Evolutionary conservation across 2,888 invertebrate species (phyloP), one percentile per base, ranked within the genome.

Genomic region (Drosophila ezoana): DNA sequence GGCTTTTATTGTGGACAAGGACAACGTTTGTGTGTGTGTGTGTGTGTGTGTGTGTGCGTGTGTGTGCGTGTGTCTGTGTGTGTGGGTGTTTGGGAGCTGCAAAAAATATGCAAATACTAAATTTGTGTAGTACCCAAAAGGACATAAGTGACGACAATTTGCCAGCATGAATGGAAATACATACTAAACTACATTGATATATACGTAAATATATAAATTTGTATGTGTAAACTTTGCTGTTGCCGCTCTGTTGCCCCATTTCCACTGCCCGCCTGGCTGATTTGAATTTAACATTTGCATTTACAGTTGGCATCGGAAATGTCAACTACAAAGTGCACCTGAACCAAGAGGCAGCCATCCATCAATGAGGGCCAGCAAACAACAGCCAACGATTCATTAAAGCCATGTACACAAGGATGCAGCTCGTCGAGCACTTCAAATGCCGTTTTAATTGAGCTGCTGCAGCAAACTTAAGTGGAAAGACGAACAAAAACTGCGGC

Each of bases 141-240:
- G 74, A 76, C 84, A 80, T 81, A 87, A 85, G 89, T 87, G 89
- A 81, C 76, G 85, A 87, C 89, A 85, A 85, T 89, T 89, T 87
- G 81, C 67, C 59, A 79, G 68, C 72, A 84, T 47, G 66, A 70
- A 64, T 54, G 49, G 20, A 63, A 64, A 72, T 61, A 57, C 44
- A 68, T 23, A 44, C 14, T 43, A 3, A 54, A 10, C 53, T 28
- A 35, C 35, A 54, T 35, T 14, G 14, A 44, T 20, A 20, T 20
- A 43, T 44, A 14, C n/a, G 11, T 35, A 43, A 43, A 43, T 40
- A 40, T 16, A 9, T 35, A 13, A 11, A 33, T 10, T 11, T 4
- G 6, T 18, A 5, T 44, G n/a, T 60, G 16, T 20, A 3, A 20
- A 37, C 40, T 38, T 45, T 20, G 20, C 35, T 56, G 58, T 60